Evolutionary conservation across 2,888 invertebrate species (phyloP), one percentile per base, ranked within the genome.

Genomic region (Pandemis heparana): DNA sequence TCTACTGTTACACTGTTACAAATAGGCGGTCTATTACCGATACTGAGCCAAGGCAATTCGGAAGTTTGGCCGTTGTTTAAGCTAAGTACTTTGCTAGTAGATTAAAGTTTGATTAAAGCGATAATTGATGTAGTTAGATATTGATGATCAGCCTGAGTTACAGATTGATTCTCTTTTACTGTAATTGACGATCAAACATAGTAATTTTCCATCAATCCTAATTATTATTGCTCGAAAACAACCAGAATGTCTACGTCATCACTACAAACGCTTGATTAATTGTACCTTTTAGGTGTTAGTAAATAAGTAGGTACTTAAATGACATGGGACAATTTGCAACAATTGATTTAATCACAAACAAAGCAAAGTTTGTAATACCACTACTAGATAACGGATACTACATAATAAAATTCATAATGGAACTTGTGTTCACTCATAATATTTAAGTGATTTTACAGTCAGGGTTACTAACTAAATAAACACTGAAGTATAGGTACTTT

Each of bases 71-170:
- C 12, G 8, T 12, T 12, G 23, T 18, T 51, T 23, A 12, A 23
- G 56, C 12, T 56, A 23, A 23, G 23, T 18, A 56, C 56, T 56
- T 56, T 5, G 23, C 56, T 4, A 12, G 23, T 23, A 56, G 23
- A 56, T 56, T 23, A 56, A 56, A 56, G 56, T 56, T 56, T 23
- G 23, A 56, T 6, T 56, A 56, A 56, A 56, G 23, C 23, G 56
- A 1, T 23, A 56, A 56, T 56, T 56, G 56, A 12, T 56, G 18
- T 56, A 56, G 23, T 23, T 56, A 56, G 23, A 56, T 12, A 12
- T 56, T 10, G 23, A 56, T 56, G 23, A 56, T 3, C 8, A 18
- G 23, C 23, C 12, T 12, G 23, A 10, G 9, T 23, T 23, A 5
- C 0, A 23, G 23, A 56, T 18, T 3, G 5, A 53, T 53, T 18